Evolutionary conservation across 2,797 vertebrate species (phyloP).

Genomic region (Acanthis flammea): DNA sequence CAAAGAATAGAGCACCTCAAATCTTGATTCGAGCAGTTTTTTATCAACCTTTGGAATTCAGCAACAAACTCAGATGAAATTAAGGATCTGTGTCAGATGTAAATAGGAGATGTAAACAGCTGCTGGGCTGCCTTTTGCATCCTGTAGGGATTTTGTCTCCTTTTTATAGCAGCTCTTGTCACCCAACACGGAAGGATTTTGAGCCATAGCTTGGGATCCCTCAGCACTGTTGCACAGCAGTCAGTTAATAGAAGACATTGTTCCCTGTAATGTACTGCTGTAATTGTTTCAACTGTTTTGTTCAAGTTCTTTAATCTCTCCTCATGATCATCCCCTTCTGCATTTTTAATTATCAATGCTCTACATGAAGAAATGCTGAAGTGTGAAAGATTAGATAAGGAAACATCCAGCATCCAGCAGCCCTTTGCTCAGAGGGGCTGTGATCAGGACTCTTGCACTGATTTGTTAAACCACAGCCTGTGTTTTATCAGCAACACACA

Average conservation of each 20-base stretch:
- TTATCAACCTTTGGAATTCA: not conserved
- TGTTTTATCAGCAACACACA: not conserved
- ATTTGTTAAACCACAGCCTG: constrained; percentile 14
- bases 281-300: not conserved
- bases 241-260: not conserved
- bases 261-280: not conserved
- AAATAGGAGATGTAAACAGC: not conserved
- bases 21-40: not conserved
- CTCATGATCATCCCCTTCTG: not conserved
- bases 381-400: constrained; percentile 20
- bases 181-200: not conserved
- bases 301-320: not conserved
- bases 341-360: not conserved
- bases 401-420: not conserved
- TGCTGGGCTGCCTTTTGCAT: not conserved
- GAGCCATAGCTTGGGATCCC: not conserved
- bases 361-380: not conserved
- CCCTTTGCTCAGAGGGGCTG: not conserved
- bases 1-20: not conserved
- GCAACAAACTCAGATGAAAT: not conserved
- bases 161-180: not conserved
- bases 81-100: not conserved
- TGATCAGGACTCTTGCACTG: not conserved
- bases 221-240: not conserved
- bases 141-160: not conserved